Evolutionary conservation across 2,797 vertebrate species (phyloP).

Genomic region (Erethizon dorsatum): DNA sequence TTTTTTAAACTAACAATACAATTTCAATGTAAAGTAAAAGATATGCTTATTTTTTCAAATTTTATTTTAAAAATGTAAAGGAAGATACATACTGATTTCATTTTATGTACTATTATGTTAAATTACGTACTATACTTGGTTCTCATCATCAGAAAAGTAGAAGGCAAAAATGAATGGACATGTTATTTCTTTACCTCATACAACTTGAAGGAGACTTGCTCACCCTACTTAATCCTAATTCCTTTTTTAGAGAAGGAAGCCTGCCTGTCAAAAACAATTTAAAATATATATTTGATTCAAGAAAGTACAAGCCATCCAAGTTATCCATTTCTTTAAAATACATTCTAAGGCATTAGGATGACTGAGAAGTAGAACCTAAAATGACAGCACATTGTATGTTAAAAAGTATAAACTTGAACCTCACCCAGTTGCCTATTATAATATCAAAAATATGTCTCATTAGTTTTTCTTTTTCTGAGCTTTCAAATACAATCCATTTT

Average conservation of each 20-base stretch:
- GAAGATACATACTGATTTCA: not conserved
- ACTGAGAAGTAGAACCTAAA: conserved; percentile 39
- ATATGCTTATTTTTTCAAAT: not conserved
- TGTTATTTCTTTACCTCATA: not conserved
- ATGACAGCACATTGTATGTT: not conserved
- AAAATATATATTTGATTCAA: conserved; percentile 41
- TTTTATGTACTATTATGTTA: not conserved
- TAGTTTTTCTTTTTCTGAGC: conserved; percentile 77
- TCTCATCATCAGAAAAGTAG: not conserved
- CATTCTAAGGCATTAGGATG: conserved; percentile 30
- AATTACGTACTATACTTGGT: not conserved
- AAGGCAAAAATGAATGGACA: not conserved
- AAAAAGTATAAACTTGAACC: conserved; percentile 68
- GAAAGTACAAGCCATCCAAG: not conserved
- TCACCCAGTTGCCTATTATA: conserved; percentile 70
- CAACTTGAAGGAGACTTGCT: not conserved
- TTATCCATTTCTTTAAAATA: conserved; percentile 71
- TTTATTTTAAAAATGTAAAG: not conserved
- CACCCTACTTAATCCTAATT: not conserved
- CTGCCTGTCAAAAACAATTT: conserved; percentile 6
- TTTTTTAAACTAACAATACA: not conserved
- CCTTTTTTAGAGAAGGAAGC: not conserved
- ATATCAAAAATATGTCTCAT: conserved; percentile 73
- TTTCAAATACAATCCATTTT: conserved; percentile 77
- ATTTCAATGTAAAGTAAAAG: not conserved